A percentile compares a stretch with the other conserved stretches of the same genome.
Conservation (phyloP, 2,113 vertebrate genomes). For the Ailurus styani region DNA sequence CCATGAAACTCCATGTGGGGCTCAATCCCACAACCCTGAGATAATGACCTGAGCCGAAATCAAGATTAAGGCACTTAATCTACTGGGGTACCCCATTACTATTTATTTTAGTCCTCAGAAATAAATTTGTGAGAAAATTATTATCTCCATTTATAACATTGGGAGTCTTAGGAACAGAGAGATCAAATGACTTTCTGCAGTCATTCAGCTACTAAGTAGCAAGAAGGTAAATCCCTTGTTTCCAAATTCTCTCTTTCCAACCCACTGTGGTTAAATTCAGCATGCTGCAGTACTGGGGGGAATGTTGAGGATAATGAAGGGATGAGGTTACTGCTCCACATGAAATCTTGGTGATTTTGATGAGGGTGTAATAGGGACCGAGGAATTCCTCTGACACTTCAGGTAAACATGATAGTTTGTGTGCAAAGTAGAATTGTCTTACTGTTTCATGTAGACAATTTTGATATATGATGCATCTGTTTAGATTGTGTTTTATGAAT, state of each 20-base stretch:
- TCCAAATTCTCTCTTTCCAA: neutral
- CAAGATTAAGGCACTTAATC: neutral
- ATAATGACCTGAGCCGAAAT: neutral
- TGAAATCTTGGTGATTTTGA: neutral
- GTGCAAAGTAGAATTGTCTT: neutral
- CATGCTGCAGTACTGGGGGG: neutral
- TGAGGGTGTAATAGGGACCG: neutral
- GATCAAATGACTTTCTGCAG: neutral
- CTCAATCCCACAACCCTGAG: neutral
- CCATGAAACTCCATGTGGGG: neutral
- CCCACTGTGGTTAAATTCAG: neutral
- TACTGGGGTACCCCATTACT: rapidly evolving
- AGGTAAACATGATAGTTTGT: neutral
- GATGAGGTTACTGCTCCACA: neutral
- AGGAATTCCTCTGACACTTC: neutral
- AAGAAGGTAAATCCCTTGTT: neutral
- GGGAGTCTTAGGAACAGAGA: neutral
- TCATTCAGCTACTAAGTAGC: neutral
- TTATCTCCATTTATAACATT: neutral
- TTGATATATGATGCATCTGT: neutral
- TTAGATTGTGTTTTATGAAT: neutral
- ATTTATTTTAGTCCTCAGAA: neutral
- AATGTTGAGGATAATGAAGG: neutral
- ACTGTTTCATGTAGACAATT: neutral
- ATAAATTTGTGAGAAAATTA: neutral